Evolutionary conservation across 2,888 invertebrate genomes (phyloP).

Genomic region (Cephus sareptanus): DNA sequence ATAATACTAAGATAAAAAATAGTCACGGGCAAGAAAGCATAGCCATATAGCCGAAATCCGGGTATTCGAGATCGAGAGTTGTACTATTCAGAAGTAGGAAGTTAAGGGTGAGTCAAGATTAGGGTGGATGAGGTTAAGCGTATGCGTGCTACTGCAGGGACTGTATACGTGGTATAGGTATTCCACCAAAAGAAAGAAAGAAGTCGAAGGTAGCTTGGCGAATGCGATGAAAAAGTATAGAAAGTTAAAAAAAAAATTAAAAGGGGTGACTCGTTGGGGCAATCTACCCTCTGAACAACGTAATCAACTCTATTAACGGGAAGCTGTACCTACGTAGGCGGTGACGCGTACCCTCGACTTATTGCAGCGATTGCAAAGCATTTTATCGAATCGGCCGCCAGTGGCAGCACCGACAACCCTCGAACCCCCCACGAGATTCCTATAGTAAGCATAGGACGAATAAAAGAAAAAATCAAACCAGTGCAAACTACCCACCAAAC

Average conservation of each 20-base stretch:
- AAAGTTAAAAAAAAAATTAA: not conserved
- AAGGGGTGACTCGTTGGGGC: not conserved
- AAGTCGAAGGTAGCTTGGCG: not conserved
- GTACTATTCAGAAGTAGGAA: not conserved
- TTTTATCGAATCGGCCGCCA: not conserved
- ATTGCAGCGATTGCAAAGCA: not conserved
- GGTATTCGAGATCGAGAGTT: not conserved
- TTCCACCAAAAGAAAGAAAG: not conserved
- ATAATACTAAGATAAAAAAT: not conserved
- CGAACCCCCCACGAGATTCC: not conserved
- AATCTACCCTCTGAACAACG: not conserved
- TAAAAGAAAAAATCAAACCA: not conserved
- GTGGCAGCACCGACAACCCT: not conserved
- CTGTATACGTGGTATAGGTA: not conserved
- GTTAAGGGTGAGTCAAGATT: not conserved
- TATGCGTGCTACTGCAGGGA: not conserved
- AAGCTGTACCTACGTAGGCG: not conserved
- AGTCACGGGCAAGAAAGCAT: not conserved
- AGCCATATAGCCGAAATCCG: not conserved
- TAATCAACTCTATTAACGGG: slow-evolving; percentile 2
- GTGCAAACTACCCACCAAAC: not conserved
- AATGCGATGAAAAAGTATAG: not conserved
- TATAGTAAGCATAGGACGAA: not conserved
- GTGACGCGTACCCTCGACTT: not conserved
- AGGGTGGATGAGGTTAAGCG: not conserved